A percentile compares a stretch with the other conserved stretches of the same genome.
Evolutionary conservation across 2,113 vertebrate genomes (phyloP).

Genomic region (Hemibagrus wyckioides): DNA sequence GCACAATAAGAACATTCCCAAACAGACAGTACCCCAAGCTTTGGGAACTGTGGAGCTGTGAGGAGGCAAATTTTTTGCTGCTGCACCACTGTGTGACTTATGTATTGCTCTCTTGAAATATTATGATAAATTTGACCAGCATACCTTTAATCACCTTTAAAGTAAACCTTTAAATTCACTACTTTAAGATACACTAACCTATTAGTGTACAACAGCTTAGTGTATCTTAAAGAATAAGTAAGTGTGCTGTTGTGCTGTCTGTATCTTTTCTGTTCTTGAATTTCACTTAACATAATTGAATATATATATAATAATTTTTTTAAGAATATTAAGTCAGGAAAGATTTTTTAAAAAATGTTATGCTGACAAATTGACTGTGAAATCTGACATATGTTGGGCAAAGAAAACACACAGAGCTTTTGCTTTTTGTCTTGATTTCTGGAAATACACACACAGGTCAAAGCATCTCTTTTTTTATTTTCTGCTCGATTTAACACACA

Average conservation of each 20-base stretch:
- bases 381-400: background rate
- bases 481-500: conserved; percentile 3
- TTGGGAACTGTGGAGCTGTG: too few relatives aligned
- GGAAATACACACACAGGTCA: background rate
- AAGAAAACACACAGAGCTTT: background rate
- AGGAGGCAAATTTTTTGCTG: too few relatives aligned
- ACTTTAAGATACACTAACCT: too few relatives aligned
- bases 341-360: background rate
- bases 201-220: background rate
- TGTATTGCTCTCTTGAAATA: background rate
- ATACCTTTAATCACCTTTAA: background rate
- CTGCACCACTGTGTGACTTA: background rate
- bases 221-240: background rate
- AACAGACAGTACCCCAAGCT: background rate
- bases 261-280: background rate
- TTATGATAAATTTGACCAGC: background rate
- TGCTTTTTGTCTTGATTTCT: conserved; percentile 10
- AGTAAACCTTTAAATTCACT: too few relatives aligned
- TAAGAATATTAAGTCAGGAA: background rate
- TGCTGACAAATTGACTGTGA: background rate
- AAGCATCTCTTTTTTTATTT: background rate
- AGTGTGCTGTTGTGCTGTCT: background rate
- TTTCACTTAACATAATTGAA: background rate
- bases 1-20: background rate
- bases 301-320: background rate